Evolutionary conservation across 2,113 vertebrate species (phyloP), one percentile per base, ranked within the genome.

Genomic region (Trematocara macrostoma): DNA sequence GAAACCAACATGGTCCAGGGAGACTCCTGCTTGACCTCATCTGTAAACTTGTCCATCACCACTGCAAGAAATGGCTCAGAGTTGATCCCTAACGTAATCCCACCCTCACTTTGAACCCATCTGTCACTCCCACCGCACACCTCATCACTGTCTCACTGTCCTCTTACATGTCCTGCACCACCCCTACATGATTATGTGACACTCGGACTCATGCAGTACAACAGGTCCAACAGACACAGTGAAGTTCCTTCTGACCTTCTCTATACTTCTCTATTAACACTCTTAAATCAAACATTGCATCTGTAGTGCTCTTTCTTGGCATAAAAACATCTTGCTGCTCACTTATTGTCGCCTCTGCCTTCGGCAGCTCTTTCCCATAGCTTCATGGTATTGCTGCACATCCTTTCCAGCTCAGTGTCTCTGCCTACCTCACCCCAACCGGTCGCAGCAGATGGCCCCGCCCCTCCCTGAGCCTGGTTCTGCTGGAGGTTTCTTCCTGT

Each of bases 371-470:
- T 69, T 23, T 69, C 64, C 64, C 2, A 69, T 1, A 15, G 64
- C 35, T 69, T 69, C n/a, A 42, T 69, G 11, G 38, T 69, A 69
- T 15, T 40, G 38, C 59, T 64, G 34, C 59, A 38, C 59, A 64
- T 64, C 34, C 18, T 38, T 64, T 64, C 59, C 34, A 64, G 34
- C 34, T 64, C 4, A 64, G 18, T 35, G 16, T 38, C 59, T 64
- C 31, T 38, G 16, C 31, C 59, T 64, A n/a, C 16, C 57, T 56
- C 23, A 56, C 53, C 23, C 1, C 23, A 56, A 56, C 0, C 0
- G 0, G 2, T 56, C 11, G 0, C 53, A 56, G 6, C 6, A 56
- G 1, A 56, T 56, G 53, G 55, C 23, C 52, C 20, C 20, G 0
- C 52, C 52, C 52, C 20, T 55, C 20, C 53, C 53, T 55, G 1